Conservation (phyloP, 1,140 invertebrate species). For the Panulirus ornatus region DNA sequence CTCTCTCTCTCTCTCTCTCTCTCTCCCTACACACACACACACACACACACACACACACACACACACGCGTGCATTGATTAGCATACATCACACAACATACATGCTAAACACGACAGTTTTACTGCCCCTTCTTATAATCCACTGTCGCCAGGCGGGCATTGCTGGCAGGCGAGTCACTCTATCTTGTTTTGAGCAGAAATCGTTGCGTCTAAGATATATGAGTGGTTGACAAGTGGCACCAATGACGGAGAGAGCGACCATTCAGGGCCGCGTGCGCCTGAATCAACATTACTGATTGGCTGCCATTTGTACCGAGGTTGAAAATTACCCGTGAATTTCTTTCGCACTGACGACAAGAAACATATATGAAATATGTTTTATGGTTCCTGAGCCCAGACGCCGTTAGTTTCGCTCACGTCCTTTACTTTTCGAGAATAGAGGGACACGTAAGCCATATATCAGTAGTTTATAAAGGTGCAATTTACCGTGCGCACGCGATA, state of each 20-base stretch:
- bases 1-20: background rate
- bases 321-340: slow-evolving; percentile 23
- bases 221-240: slow-evolving; percentile 29
- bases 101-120: background rate
- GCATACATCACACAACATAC: background rate
- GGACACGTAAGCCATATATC: slow-evolving; percentile 32
- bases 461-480: slow-evolving; percentile 43
- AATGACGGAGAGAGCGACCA: slow-evolving; percentile 5
- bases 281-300: slow-evolving; percentile 11
- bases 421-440: background rate
- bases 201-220: background rate
- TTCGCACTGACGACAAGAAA: background rate
- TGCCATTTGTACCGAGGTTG: background rate
- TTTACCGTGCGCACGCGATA: background rate
- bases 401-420: slow-evolving; percentile 21
- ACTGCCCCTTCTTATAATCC: background rate
- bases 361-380: background rate
- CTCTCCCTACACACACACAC: background rate
- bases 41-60: no score
- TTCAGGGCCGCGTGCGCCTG: background rate
- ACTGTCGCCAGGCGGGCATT: background rate
- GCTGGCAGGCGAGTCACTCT: slow-evolving; percentile 14
- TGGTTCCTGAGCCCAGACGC: slow-evolving; percentile 5
- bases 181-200: background rate
- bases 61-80: background rate